Conservation (phyloP, 2,113 vertebrate species). For the Sylvicapra grimmia region DNA sequence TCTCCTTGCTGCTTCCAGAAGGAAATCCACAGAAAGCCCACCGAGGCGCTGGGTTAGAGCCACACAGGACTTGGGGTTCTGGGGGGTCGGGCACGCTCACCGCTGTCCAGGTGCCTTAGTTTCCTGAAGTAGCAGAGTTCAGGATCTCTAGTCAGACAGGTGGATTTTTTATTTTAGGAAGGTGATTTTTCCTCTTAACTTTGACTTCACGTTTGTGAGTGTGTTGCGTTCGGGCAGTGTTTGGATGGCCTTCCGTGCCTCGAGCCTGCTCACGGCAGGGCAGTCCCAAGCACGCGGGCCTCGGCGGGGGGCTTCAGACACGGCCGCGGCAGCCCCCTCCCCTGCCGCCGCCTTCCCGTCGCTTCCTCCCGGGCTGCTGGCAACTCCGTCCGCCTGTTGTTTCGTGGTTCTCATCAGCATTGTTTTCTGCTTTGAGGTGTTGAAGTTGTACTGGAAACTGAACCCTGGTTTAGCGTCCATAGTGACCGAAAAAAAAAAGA, state of each 20-base stretch:
- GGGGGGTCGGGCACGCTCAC: fast-evolving
- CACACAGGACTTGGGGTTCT: neutral
- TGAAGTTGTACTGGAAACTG: neutral
- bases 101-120: neutral
- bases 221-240: neutral
- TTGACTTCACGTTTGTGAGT: neutral
- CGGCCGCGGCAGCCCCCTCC: fast-evolving
- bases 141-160: neutral
- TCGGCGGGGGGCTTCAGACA: too few relatives aligned
- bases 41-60: fast-evolving
- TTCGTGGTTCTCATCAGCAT: neutral
- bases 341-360: fast-evolving
- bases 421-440: neutral
- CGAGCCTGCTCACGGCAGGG: neutral
- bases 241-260: fast-evolving
- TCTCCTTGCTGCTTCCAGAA: neutral
- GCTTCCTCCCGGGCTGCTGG: neutral
- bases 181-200: neutral
- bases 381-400: neutral
- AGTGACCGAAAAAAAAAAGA: neutral
- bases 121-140: neutral
- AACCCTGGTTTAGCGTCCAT: neutral
- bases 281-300: fast-evolving
- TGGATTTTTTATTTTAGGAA: neutral
- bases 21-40: neutral